Evolutionary conservation across 2,888 invertebrate genomes (phyloP).

Genomic region (Hypomecis punctinalis): DNA sequence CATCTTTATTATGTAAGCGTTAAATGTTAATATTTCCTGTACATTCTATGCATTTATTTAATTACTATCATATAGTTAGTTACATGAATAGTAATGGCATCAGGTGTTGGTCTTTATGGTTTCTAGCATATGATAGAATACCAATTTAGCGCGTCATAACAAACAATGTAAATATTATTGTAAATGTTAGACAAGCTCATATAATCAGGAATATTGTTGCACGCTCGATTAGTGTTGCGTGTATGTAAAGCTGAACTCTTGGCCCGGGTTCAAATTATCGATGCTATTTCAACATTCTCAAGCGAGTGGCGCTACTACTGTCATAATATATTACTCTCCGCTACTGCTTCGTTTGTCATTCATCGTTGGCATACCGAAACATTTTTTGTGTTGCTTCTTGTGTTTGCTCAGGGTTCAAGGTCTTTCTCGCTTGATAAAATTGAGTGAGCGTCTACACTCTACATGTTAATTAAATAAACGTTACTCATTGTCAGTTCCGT

Average conservation of each 20-base stretch:
- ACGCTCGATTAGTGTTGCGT: constrained; percentile 31
- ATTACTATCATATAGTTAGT: constrained; percentile 15
- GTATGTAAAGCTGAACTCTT: constrained; percentile 42
- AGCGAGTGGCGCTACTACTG: constrained; percentile 47
- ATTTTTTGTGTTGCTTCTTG: constrained; percentile 30
- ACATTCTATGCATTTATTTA: constrained; percentile 7
- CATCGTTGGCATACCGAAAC: constrained; percentile 37
- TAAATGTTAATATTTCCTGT: constrained; percentile 18
- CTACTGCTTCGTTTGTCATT: constrained; percentile 41
- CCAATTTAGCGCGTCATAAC: constrained; percentile 10
- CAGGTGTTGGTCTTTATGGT: constrained; percentile 16
- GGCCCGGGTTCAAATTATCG: constrained; percentile 52
- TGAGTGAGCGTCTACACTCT: not conserved
- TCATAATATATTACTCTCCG: constrained; percentile 40
- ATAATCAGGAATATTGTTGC: constrained; percentile 33
- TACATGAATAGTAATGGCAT: constrained; percentile 21
- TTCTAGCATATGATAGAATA: constrained; percentile 2
- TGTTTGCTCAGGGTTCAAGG: constrained; percentile 31
- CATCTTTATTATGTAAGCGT: constrained; percentile 22
- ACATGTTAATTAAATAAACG: too few relatives aligned
- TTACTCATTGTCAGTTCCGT: too few relatives aligned
- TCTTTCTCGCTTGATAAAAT: constrained; percentile 18
- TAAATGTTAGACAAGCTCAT: constrained; percentile 32
- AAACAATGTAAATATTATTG: constrained; percentile 35
- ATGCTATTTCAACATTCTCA: constrained; percentile 43